Conservation (phyloP, 2,888 invertebrate genomes). For the Troglohyphantes excavatus region DNA sequence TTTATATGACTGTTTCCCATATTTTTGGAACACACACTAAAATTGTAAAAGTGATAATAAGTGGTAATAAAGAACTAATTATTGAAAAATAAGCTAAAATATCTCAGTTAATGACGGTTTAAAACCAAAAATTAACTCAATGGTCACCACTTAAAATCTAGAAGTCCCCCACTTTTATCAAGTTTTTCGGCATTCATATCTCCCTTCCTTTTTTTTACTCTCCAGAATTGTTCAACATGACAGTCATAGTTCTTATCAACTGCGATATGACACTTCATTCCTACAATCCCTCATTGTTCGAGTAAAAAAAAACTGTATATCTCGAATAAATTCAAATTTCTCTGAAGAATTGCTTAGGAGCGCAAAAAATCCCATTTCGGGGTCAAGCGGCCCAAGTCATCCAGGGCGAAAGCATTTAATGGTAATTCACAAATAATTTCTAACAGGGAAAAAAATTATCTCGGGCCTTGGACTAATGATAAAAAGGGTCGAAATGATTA, state of each 20-base stretch:
- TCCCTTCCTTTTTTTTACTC: neutral
- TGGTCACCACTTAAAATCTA: neutral
- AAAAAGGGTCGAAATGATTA: slow-evolving; percentile 31
- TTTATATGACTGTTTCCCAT: no score
- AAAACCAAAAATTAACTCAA: neutral
- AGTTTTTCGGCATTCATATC: neutral
- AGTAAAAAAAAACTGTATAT: neutral
- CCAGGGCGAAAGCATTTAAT: neutral
- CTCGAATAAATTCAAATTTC: slow-evolving; percentile 4
- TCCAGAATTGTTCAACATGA: neutral
- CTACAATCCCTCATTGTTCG: neutral
- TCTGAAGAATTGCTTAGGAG: slow-evolving; percentile 7
- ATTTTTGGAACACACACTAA: no score
- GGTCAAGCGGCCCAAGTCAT: neutral
- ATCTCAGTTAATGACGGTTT: neutral
- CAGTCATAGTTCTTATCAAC: neutral
- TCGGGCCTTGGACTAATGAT: slow-evolving; percentile 11
- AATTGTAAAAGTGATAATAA: no score
- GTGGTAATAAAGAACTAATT: no score
- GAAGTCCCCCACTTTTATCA: neutral
- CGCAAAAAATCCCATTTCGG: neutral
- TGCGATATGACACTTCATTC: neutral
- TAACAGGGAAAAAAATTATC: slow-evolving; percentile 17
- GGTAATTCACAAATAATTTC: slow-evolving; percentile 26
- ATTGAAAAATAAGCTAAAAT: neutral